These are phyloP conservation scores for Aix galericulata DNA, from an alignment of 2,113 vertebrate species.

Conservation along the genomic window DNA sequence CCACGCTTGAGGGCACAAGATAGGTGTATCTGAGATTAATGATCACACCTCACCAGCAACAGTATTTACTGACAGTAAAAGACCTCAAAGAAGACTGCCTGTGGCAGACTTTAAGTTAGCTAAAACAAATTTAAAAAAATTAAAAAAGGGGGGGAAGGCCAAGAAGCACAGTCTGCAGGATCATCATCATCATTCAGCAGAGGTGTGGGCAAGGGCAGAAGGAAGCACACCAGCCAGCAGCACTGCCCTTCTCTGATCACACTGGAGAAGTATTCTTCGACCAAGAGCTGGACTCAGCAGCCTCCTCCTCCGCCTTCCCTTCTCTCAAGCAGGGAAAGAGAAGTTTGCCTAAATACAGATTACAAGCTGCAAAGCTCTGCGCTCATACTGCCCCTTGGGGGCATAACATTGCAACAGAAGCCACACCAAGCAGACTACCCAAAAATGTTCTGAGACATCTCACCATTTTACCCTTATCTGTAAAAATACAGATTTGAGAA, in stretches of 20 bases:
- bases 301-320: background rate
- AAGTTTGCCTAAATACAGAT: background rate
- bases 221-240: background rate
- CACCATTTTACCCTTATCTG: background rate
- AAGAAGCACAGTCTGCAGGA: background rate
- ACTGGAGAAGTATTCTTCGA: background rate
- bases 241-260: background rate
- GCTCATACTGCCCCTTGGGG: background rate
- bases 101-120: background rate
- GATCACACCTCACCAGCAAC: background rate
- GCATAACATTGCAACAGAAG: background rate
- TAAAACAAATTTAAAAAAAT: background rate
- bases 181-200: accelerated
- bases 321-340: background rate
- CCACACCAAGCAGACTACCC: background rate
- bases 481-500: background rate
- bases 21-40: background rate
- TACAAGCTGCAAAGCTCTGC: background rate
- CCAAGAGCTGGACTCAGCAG: background rate
- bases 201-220: background rate
- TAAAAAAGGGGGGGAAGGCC: background rate
- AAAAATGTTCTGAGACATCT: background rate
- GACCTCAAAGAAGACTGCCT: background rate
- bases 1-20: background rate
- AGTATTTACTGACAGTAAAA: background rate